Evolutionary conservation across 1,140 invertebrate species (phyloP), one percentile per base, ranked within the genome.

Genomic region (Leguminivora glycinivorella): DNA sequence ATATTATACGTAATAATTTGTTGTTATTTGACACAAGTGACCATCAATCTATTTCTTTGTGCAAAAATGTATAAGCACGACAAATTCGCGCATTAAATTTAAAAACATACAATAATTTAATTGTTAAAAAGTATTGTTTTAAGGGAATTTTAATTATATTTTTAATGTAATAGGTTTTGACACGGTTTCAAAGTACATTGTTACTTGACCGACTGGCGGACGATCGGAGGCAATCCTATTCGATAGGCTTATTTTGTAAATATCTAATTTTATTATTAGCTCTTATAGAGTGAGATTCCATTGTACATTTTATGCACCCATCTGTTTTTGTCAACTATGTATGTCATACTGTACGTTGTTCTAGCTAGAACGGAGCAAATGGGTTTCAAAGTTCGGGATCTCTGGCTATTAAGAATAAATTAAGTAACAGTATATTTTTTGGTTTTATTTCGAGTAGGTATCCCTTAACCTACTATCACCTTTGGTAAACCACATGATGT

Each of bases 201-300:
- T 74, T 40, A 72, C 69, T 43, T 56, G 52, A 47, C 56, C 66
- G 40, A 67, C 70, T 60, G 47, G 68, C 40, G 7, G 47, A 9
- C 52, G 68, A 70, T 72, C 38, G 25, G 14, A 69, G 24, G 67
- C 60, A 68, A 34, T 63, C 63, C 70, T 74, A 77, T 69, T 72
- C 68, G 34, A 63, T 77, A 82, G 73, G 68, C 71, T 69, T 79
- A 83, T 71, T 82, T 83, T 84, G 80, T 84, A 84, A 82, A 82
- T 84, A 84, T 74, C 74, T 63, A 74, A 79, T 82, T 72, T 82
- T 81, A 76, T 84, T 83, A 79, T 60, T 79, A 77, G 74, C 40
- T 43, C 38, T 40, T 10, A 10, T 40, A 43, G 40, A n/a, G 40
- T 43, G 10, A 52, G 47, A 52, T 52, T 19, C n/a, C 47, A 52